Evolutionary conservation across 2,797 vertebrate species (phyloP), one percentile per base, ranked within the genome.

Genomic region (Melanotaenia pygmaea): DNA sequence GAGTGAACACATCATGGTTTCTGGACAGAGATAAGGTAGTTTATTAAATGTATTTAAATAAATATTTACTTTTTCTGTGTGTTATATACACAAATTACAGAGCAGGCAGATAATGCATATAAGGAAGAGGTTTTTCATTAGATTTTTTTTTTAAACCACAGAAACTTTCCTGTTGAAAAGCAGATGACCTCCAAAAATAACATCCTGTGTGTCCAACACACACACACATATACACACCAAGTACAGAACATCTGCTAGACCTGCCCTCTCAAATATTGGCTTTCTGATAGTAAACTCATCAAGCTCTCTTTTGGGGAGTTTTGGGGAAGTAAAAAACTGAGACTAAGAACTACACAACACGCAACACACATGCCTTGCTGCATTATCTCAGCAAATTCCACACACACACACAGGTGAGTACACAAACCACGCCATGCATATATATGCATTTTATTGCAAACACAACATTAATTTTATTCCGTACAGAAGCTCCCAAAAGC

Each of bases 211-310:
- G 62, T 74, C 51, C 67, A 12, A 32, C 54, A 30, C 26, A 57
- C 53, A 47, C 45, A 67, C 66, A 74, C 37, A 67, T 32, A 61
- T 32, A 28, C 60, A 73, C 37, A 28, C 16, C 5, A 4, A 26
- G 50, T 18, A 24, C 10, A 8, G 65, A 84, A 50, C 90, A 92
- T 90, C 91, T 91, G 89, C 63, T 32, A 66, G 59, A 20, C 70
- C 70, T 34, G 47, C 58, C 70, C 64, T 58, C 63, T 80, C 78
- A 85, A 89, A 90, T 85, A 89, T 88, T 91, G 84, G 65, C 78
- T 87, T 77, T 85, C 64, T 80, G 82, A 83, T 81, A 70, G 62
- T 74, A 54, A 43, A n/a, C 74, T 76, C 57, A 61, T 61, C n/a
- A 22, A 60, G 59, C 58, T 38, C 54, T 84, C 67, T 72, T 86